These are phyloP conservation scores for Julus scanicus DNA, from an alignment of 2,888 invertebrate genomes.

Conservation along the genomic window DNA sequence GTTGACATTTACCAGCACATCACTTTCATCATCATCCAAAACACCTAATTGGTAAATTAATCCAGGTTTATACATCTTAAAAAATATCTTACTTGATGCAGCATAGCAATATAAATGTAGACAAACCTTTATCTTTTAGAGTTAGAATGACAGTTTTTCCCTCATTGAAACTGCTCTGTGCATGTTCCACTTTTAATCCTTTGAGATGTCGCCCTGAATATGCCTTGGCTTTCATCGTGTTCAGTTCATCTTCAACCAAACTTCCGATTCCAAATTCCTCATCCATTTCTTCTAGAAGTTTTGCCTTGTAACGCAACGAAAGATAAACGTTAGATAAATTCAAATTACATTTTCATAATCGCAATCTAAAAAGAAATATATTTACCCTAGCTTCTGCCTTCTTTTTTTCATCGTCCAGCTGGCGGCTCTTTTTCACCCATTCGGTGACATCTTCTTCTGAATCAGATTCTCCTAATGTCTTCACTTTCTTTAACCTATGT, in stretches of 20 bases:
- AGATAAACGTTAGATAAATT: not conserved
- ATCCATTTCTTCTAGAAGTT: constrained; percentile 93
- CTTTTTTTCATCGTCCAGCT: constrained; percentile 80
- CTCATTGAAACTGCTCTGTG: constrained; percentile 75
- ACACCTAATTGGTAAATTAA: constrained; percentile 69
- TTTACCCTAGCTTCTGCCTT: constrained; percentile 85
- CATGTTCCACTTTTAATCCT: constrained; percentile 89
- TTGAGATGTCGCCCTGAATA: constrained; percentile 79
- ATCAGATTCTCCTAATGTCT: constrained; percentile 73
- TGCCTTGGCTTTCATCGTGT: constrained; percentile 65
- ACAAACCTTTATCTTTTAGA: constrained; percentile 84
- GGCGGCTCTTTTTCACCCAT: constrained; percentile 87
- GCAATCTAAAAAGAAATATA: constrained; percentile 56
- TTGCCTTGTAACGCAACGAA: constrained; percentile 74
- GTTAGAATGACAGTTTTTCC: constrained; percentile 90
- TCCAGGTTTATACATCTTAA: not conserved
- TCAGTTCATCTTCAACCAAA: constrained; percentile 82
- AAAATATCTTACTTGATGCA: too few relatives aligned
- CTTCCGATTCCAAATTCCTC: constrained; percentile 90
- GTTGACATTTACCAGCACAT: constrained; percentile 92
- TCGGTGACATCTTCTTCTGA: constrained; percentile 74
- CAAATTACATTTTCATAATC: not conserved
- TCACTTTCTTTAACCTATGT: constrained; percentile 70
- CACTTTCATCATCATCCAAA: constrained; percentile 83
- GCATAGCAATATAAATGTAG: too few relatives aligned